phyloP scores from a whole-genome alignment of 2,888 invertebrate species.

The Lithodes maja region DNA sequence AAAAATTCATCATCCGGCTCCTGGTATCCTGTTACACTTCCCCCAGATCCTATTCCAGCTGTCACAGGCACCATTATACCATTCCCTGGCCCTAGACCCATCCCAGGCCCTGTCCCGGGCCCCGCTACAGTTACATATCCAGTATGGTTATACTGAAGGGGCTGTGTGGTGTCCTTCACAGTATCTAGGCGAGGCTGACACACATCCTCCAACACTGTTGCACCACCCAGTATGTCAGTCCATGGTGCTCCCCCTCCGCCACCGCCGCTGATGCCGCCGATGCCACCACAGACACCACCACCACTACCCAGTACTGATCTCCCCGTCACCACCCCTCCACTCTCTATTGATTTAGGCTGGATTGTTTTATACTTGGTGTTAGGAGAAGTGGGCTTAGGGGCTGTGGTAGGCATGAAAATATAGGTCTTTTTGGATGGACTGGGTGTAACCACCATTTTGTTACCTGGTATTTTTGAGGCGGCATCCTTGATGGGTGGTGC shows the following conservation, averaged over 20 bases:
- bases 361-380: conserved; percentile 55
- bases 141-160: conserved; percentile 3
- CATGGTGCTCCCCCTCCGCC: conserved; percentile 32
- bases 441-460: conserved; percentile 38
- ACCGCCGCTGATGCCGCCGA: neutral
- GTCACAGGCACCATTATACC: neutral
- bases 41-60: neutral
- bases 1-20: conserved; percentile 89
- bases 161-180: neutral
- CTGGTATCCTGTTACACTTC: conserved; percentile 74
- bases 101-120: neutral
- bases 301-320: neutral
- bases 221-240: conserved; percentile 28
- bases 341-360: conserved; percentile 40
- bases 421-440: conserved; percentile 42
- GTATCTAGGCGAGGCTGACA: neutral
- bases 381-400: conserved; percentile 42
- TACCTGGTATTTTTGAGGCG: conserved; percentile 4
- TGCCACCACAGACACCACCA: no score
- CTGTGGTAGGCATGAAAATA: conserved; percentile 44
- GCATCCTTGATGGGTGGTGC: neutral
- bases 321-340: neutral
- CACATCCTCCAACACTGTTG: neutral
- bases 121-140: neutral
- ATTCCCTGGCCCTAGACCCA: neutral